Percentiles rank a stretch among this genome's conserved stretches.
Conservation (phyloP, 64 coral and sea anemone species). For the Orbicella faveolata region DNA sequence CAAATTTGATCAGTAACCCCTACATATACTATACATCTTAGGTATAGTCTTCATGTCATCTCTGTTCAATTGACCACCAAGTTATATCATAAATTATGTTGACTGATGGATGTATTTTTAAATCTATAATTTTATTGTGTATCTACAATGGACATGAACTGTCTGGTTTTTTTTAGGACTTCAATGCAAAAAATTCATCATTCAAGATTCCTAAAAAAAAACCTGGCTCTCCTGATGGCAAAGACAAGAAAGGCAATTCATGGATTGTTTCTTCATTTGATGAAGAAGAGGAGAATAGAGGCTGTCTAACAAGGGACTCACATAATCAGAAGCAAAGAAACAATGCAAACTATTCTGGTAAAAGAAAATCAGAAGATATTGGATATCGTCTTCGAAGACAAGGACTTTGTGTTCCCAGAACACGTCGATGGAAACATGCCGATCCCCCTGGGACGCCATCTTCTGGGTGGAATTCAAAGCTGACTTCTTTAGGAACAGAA, state of each 20-base stretch:
- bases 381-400: slow-evolving; percentile 1
- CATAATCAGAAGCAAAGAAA: not conserved
- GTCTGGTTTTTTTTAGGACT: not conserved
- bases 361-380: not conserved
- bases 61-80: too few species aligned
- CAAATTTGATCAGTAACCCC: too few species aligned
- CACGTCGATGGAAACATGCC: slow-evolving; percentile 20
- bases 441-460: not conserved
- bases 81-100: too few species aligned
- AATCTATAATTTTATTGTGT: too few species aligned
- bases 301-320: not conserved
- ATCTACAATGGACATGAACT: too few species aligned
- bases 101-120: too few species aligned
- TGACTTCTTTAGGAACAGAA: not conserved
- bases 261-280: slow-evolving; percentile 13
- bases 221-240: not conserved
- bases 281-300: not conserved
- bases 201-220: slow-evolving; percentile 27
- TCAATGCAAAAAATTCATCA: not conserved
- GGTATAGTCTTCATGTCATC: too few species aligned
- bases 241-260: not conserved
- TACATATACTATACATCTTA: too few species aligned
- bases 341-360: not conserved
- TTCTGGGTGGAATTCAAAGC: not conserved
- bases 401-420: not conserved